Evolutionary conservation across 2,113 vertebrate species (phyloP).

Genomic region (Gallinago media): DNA sequence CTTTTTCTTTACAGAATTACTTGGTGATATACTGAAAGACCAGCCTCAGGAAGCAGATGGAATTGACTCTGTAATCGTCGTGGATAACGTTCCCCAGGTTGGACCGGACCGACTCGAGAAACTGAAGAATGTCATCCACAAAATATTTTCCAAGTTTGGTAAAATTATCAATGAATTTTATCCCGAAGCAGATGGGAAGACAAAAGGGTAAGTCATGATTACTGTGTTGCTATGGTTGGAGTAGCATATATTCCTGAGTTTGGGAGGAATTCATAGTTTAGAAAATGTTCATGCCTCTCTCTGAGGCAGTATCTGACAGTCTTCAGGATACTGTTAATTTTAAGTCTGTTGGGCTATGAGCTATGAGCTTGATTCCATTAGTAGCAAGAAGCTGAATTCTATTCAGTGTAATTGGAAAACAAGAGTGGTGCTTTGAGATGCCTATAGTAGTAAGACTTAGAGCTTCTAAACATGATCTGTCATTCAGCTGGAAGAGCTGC

Average conservation of each 20-base stretch:
- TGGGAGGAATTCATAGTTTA: not conserved
- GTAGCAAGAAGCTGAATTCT: not conserved
- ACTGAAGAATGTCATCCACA: slow-evolving; percentile 96
- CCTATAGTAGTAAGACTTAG: not conserved
- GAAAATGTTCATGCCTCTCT: not conserved
- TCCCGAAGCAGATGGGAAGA: slow-evolving; percentile 91
- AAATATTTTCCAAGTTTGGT: slow-evolving; percentile 98
- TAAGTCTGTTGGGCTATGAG: not conserved
- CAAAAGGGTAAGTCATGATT: slow-evolving; percentile 86
- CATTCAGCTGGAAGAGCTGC: not conserved
- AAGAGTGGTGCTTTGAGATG: not conserved
- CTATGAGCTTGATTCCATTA: not conserved
- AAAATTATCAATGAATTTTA: slow-evolving; percentile 97
- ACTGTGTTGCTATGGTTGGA: not conserved
- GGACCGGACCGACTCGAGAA: slow-evolving; percentile 94
- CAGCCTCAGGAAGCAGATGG: slow-evolving; percentile 94
- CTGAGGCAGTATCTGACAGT: not conserved
- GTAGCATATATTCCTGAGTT: not conserved
- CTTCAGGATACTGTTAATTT: not conserved
- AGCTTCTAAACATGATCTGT: not conserved
- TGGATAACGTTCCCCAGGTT: slow-evolving; percentile 97
- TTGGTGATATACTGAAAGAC: slow-evolving; percentile 90
- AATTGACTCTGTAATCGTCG: slow-evolving; percentile 94
- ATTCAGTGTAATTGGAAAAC: not conserved
- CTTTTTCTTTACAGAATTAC: slow-evolving; percentile 72